phyloP scores from a whole-genome alignment of 2,888 invertebrate species.

The Apoda limacodes region DNA sequence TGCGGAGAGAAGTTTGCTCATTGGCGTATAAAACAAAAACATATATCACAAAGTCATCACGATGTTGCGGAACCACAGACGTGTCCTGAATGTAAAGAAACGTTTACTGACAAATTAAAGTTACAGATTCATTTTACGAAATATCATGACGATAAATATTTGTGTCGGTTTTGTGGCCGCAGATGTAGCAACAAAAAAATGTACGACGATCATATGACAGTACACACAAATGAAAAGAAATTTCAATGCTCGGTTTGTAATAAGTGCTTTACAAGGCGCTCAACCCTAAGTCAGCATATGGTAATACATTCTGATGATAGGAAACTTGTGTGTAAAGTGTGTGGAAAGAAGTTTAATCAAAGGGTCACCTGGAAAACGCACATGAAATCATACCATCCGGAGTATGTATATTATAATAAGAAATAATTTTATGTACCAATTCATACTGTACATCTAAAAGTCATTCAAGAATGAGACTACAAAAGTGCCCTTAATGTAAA shows the following conservation, averaged over 20 bases:
- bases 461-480: too few relatives aligned
- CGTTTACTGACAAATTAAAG: slow-evolving; percentile 11
- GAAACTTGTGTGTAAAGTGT: slow-evolving; percentile 41
- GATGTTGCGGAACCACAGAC: slow-evolving; percentile 19
- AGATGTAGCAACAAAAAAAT: slow-evolving; percentile 44
- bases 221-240: slow-evolving; percentile 36
- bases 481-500: too few relatives aligned
- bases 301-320: slow-evolving; percentile 31
- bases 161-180: slow-evolving; percentile 23
- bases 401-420: too few relatives aligned
- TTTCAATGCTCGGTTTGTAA: slow-evolving; percentile 41
- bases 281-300: slow-evolving; percentile 29
- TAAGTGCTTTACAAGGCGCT: slow-evolving; percentile 30
- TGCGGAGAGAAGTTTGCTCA: too few relatives aligned
- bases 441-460: too few relatives aligned
- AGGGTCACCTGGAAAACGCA: slow-evolving; percentile 54
- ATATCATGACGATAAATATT: slow-evolving; percentile 20
- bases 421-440: too few relatives aligned
- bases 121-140: slow-evolving; percentile 15
- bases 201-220: slow-evolving; percentile 36
- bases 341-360: slow-evolving; percentile 52
- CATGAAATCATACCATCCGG: slow-evolving; percentile 43
- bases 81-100: slow-evolving; percentile 23
- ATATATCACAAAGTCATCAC: slow-evolving; percentile 30
- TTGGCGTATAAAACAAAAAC: slow-evolving; percentile 28